Conservation (phyloP, 2,113 vertebrate genomes). For the Fukomys damarensis region DNA sequence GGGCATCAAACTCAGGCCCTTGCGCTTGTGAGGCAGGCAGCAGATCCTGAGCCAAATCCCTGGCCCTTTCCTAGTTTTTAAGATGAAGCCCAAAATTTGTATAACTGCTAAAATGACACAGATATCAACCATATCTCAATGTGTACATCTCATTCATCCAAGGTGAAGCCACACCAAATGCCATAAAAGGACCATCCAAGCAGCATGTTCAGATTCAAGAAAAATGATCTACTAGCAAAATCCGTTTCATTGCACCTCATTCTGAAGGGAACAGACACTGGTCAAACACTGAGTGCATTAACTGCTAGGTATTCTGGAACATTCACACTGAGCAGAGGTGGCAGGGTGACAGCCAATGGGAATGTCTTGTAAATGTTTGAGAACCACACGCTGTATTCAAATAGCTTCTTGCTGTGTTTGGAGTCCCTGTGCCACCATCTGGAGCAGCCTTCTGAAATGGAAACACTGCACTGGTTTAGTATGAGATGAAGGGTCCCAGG, state of each 20-base stretch:
- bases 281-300: not conserved
- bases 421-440: not conserved
- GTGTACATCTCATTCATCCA: not conserved
- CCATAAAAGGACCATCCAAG: not conserved
- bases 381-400: not conserved
- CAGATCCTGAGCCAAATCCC: no score
- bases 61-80: not conserved
- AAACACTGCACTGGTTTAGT: not conserved
- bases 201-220: not conserved
- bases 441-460: not conserved
- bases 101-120: not conserved
- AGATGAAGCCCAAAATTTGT: slow-evolving; percentile 11
- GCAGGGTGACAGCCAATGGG: not conserved
- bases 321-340: not conserved
- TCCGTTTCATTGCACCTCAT: not conserved
- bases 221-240: slow-evolving; percentile 29
- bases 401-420: not conserved
- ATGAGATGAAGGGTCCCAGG: not conserved
- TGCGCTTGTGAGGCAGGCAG: no score
- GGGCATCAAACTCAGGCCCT: no score
- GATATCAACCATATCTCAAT: slow-evolving; percentile 9
- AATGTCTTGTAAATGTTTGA: not conserved
- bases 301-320: not conserved
- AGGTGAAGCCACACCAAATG: slow-evolving; percentile 10
- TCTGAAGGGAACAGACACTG: not conserved